These are phyloP conservation scores for Hydrocynus forskahlii DNA, from an alignment of 2,797 vertebrate species.

Conservation along the genomic window DNA sequence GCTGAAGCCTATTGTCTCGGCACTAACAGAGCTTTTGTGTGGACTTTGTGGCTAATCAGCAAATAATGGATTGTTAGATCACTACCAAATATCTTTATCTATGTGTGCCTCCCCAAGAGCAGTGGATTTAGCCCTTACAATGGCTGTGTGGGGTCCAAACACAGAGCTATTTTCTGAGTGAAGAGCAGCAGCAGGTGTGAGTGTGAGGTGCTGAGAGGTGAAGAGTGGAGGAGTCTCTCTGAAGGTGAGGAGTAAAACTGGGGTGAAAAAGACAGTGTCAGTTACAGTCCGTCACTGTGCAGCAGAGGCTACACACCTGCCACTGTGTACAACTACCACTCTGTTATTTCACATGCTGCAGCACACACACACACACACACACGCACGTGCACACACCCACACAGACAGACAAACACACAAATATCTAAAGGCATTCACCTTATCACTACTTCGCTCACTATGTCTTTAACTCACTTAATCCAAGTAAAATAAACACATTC, in stretches of 20 bases:
- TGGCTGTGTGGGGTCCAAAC: slow-evolving; percentile 34
- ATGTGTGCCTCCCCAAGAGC: background rate
- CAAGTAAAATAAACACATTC: slow-evolving; percentile 22
- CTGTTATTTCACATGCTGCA: slow-evolving; percentile 61
- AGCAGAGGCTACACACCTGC: slow-evolving; percentile 25
- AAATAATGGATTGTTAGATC: slow-evolving; percentile 17
- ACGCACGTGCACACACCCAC: too few species aligned
- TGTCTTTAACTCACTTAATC: too few species aligned
- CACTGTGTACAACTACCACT: slow-evolving; percentile 12
- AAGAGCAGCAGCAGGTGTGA: slow-evolving; percentile 37
- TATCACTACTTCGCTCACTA: too few species aligned
- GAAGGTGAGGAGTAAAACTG: slow-evolving; percentile 18
- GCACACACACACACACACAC: slow-evolving; percentile 13
- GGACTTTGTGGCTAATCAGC: background rate
- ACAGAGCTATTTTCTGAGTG: background rate
- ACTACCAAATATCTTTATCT: background rate
- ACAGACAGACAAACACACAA: too few species aligned
- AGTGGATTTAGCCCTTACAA: background rate
- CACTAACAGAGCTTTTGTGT: background rate
- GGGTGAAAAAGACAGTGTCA: slow-evolving; percentile 13
- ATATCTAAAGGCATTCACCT: background rate
- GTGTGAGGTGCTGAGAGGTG: background rate
- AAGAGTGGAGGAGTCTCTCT: slow-evolving; percentile 3
- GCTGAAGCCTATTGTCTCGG: background rate
- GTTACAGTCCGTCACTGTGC: slow-evolving; percentile 5